Conservation (phyloP, 1,140 invertebrate genomes). For the Eciton burchellii region DNA sequence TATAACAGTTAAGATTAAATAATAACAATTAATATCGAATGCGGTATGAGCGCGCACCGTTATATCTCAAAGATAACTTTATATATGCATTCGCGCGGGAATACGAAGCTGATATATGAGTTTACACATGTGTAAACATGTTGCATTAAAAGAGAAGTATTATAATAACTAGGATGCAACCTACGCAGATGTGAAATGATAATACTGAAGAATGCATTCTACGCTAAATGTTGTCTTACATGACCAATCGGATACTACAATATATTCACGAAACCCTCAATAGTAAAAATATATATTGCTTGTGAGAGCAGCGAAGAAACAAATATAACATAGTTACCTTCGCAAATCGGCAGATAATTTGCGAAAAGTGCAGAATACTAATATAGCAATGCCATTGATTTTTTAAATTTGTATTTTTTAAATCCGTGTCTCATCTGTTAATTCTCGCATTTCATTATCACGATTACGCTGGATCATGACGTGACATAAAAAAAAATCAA, state of each 20-base stretch:
- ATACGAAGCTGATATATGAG: slow-evolving; percentile 14
- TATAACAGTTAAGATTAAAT: slow-evolving; percentile 13
- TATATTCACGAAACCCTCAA: slow-evolving; percentile 24
- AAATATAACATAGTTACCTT: slow-evolving; percentile 40
- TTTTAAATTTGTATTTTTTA: too few relatives aligned
- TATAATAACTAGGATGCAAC: slow-evolving; percentile 29
- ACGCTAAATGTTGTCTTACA: slow-evolving; percentile 18
- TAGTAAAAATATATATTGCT: slow-evolving; percentile 55
- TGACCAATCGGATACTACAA: slow-evolving; percentile 20
- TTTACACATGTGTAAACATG: slow-evolving; percentile 16
- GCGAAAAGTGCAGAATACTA: slow-evolving; percentile 56
- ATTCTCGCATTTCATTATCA: not conserved
- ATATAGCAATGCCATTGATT: slow-evolving; percentile 21
- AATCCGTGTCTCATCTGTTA: too few relatives aligned
- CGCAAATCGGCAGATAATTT: slow-evolving; percentile 24
- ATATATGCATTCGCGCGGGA: slow-evolving; percentile 28
- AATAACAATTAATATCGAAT: slow-evolving; percentile 42
- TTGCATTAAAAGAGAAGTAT: slow-evolving; percentile 44
- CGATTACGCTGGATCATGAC: slow-evolving; percentile 9
- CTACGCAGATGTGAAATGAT: slow-evolving; percentile 29
- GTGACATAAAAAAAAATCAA: not conserved
- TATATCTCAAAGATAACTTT: slow-evolving; percentile 36
- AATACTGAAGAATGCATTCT: slow-evolving; percentile 52
- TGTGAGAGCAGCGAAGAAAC: slow-evolving; percentile 42
- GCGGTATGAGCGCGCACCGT: slow-evolving; percentile 28